Conservation (phyloP, 2,888 invertebrate genomes). For the Perizoma flavofasciatum region DNA sequence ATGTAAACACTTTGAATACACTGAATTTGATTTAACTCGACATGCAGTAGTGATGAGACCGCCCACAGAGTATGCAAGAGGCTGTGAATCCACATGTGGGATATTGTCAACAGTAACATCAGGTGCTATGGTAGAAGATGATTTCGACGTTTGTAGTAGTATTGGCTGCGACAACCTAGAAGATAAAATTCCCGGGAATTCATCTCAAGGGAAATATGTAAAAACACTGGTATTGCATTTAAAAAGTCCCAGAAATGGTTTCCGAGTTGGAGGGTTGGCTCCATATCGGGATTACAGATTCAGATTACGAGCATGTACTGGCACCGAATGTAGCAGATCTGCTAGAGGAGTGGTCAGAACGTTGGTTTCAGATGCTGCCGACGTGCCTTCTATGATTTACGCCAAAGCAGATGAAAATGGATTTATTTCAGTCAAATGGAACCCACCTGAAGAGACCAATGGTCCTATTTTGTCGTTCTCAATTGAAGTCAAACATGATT, state of each 20-base stretch:
- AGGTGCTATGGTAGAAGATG: slow-evolving; percentile 63
- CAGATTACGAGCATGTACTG: slow-evolving; percentile 64
- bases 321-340: slow-evolving; percentile 61
- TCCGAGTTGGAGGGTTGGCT: slow-evolving; percentile 60
- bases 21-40: slow-evolving; percentile 55
- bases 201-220: slow-evolving; percentile 52
- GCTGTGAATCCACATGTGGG: slow-evolving; percentile 71
- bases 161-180: slow-evolving; percentile 55
- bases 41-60: slow-evolving; percentile 68
- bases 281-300: slow-evolving; percentile 74
- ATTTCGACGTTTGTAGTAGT: slow-evolving; percentile 64
- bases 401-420: slow-evolving; percentile 48
- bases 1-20: slow-evolving; percentile 50
- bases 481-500: slow-evolving; percentile 53
- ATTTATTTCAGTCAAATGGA: slow-evolving; percentile 60
- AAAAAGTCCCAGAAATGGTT: slow-evolving; percentile 48
- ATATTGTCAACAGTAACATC: slow-evolving; percentile 57
- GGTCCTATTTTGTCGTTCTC: slow-evolving; percentile 68
- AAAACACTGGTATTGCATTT: slow-evolving; percentile 58
- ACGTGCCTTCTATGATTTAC: slow-evolving; percentile 52
- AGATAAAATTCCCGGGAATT: slow-evolving; percentile 51
- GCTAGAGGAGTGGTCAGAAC: slow-evolving; percentile 64
- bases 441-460: slow-evolving; percentile 61
- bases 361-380: slow-evolving; percentile 53
- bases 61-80: slow-evolving; percentile 61